phyloP scores from a whole-genome alignment of 2,113 vertebrate genomes.

The Syngnathus floridae region DNA sequence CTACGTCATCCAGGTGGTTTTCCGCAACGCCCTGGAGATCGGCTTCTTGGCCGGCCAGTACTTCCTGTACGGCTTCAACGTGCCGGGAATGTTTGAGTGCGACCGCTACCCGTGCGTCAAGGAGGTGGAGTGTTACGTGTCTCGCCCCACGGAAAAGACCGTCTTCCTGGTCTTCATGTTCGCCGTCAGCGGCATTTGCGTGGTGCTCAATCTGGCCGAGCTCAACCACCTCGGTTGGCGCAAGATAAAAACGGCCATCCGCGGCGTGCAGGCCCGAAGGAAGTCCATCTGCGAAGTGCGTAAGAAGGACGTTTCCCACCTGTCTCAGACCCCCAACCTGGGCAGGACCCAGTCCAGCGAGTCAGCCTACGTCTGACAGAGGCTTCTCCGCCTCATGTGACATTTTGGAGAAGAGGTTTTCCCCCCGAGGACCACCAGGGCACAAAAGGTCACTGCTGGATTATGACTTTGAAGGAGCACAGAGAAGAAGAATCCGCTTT shows the following conservation, averaged over 20 bases:
- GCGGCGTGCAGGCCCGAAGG: slow-evolving; percentile 74
- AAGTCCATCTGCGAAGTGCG: slow-evolving; percentile 77
- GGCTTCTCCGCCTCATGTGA: slow-evolving; percentile 55
- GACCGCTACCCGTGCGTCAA: slow-evolving; percentile 84
- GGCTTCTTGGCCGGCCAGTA: slow-evolving; percentile 84
- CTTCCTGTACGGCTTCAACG: slow-evolving; percentile 82
- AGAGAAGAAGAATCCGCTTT: slow-evolving; percentile 35
- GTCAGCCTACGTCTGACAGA: slow-evolving; percentile 82
- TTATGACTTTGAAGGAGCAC: slow-evolving; percentile 57
- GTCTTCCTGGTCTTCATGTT: slow-evolving; percentile 89
- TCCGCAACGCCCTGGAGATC: slow-evolving; percentile 81
- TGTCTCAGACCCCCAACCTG: slow-evolving; percentile 72
- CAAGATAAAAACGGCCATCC: slow-evolving; percentile 79
- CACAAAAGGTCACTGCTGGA: slow-evolving; percentile 48
- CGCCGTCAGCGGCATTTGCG: slow-evolving; percentile 83
- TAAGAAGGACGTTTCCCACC: slow-evolving; percentile 75
- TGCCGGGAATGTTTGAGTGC: slow-evolving; percentile 83
- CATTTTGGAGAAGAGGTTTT: slow-evolving; percentile 51
- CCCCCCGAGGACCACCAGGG: slow-evolving; percentile 34
- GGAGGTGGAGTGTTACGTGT: slow-evolving; percentile 88
- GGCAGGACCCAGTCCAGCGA: slow-evolving; percentile 83
- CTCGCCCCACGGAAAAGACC: slow-evolving; percentile 83
- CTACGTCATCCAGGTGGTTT: slow-evolving; percentile 88
- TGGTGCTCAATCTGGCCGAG: slow-evolving; percentile 85
- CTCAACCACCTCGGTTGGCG: slow-evolving; percentile 90